phyloP scores from a whole-genome alignment of 2,888 invertebrate species.

The Papilio protenor region DNA sequence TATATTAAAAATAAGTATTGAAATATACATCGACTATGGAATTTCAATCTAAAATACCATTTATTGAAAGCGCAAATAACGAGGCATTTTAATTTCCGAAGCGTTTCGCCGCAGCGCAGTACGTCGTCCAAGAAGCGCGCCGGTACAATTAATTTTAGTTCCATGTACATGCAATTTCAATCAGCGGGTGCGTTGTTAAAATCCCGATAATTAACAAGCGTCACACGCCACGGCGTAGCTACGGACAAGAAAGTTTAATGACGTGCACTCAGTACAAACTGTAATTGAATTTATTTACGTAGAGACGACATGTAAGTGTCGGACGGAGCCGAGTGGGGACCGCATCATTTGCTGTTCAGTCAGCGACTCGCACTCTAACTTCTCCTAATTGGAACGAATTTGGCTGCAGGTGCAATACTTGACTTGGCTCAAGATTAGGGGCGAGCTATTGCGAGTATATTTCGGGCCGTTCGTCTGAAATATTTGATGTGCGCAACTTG shows the following conservation, averaged over 20 bases:
- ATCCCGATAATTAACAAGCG: slow-evolving; percentile 72
- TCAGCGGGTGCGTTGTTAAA: slow-evolving; percentile 57
- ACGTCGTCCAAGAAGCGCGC: slow-evolving; percentile 39
- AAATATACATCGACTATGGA: background rate
- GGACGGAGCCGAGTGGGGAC: slow-evolving; percentile 77
- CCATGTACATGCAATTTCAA: slow-evolving; percentile 50
- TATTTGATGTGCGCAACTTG: slow-evolving; percentile 80
- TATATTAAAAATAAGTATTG: background rate
- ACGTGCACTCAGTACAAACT: slow-evolving; percentile 74
- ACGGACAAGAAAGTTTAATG: slow-evolving; percentile 81
- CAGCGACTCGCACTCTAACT: slow-evolving; percentile 80
- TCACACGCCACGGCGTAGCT: slow-evolving; percentile 64
- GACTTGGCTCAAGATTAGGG: slow-evolving; percentile 82
- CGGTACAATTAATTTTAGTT: slow-evolving; percentile 46
- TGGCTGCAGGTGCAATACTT: slow-evolving; percentile 84
- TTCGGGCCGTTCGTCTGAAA: slow-evolving; percentile 76
- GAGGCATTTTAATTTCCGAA: slow-evolving; percentile 43
- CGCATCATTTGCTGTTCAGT: slow-evolving; percentile 83
- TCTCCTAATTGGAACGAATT: slow-evolving; percentile 83
- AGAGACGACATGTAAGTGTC: slow-evolving; percentile 78
- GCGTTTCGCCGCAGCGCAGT: slow-evolving; percentile 28
- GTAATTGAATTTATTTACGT: slow-evolving; percentile 80
- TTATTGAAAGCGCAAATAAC: slow-evolving; percentile 33
- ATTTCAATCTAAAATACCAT: slow-evolving; percentile 13
- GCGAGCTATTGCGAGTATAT: slow-evolving; percentile 80